Conservation (phyloP, 2,113 vertebrate genomes). For the Fregetta grallaria region DNA sequence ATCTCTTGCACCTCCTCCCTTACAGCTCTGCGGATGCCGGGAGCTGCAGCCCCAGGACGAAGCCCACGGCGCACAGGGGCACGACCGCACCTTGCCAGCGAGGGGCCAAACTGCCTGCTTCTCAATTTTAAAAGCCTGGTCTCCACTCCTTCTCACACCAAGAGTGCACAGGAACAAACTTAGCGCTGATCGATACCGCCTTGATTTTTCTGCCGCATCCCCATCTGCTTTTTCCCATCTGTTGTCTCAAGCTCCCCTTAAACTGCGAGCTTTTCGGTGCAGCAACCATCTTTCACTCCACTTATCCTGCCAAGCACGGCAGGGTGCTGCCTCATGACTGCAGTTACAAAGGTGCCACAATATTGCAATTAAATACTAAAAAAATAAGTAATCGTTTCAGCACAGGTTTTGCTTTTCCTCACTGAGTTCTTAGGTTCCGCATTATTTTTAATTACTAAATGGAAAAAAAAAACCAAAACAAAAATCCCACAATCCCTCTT, state of each 20-base stretch:
- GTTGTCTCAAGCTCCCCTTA: constrained; percentile 42
- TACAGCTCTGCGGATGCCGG: background rate
- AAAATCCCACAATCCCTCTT: background rate
- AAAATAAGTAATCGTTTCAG: background rate
- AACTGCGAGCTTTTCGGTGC: background rate
- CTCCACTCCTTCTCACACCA: background rate
- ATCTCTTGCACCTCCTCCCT: background rate
- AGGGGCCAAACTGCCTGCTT: background rate
- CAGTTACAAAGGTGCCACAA: background rate
- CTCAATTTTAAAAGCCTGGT: background rate
- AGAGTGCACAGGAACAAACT: background rate
- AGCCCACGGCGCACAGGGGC: background rate
- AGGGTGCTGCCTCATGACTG: background rate
- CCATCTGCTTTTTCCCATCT: constrained; percentile 69
- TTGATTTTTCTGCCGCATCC: background rate
- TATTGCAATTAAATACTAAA: constrained; percentile 12
- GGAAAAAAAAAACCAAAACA: background rate
- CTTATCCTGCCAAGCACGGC: constrained; percentile 11
- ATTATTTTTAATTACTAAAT: background rate
- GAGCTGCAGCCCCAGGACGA: background rate
- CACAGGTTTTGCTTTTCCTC: background rate
- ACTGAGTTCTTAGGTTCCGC: background rate
- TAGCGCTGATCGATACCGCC: background rate
- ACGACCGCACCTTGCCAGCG: fast-evolving
- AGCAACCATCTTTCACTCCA: constrained; percentile 16